phyloP scores from a whole-genome alignment of 2,797 vertebrate species.

The Gymnoscopelus braueri region DNA sequence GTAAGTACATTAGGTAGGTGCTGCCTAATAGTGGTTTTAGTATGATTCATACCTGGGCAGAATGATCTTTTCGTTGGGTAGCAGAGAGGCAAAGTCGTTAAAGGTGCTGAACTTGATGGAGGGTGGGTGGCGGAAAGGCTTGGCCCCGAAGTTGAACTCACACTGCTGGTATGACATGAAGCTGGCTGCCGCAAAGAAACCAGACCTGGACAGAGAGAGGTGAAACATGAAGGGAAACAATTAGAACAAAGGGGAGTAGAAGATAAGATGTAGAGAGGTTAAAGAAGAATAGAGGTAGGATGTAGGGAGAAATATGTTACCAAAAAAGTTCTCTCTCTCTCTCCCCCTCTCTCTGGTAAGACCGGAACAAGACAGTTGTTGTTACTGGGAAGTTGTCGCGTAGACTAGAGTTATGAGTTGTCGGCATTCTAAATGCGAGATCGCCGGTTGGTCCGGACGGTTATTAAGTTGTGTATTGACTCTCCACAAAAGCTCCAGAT shows the following conservation, averaged over 20 bases:
- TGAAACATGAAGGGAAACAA: not conserved
- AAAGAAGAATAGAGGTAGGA: not conserved
- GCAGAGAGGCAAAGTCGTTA: slow-evolving; percentile 95
- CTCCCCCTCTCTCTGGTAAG: too few species aligned
- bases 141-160: slow-evolving; percentile 99
- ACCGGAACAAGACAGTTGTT: too few species aligned
- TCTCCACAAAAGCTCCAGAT: too few species aligned
- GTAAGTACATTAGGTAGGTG: too few species aligned
- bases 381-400: too few species aligned
- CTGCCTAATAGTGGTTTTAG: too few species aligned
- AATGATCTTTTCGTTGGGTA: slow-evolving; percentile 96
- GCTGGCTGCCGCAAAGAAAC: slow-evolving; percentile 98
- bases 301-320: not conserved
- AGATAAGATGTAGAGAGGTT: not conserved
- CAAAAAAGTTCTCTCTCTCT: too few species aligned
- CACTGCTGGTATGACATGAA: slow-evolving; percentile 99
- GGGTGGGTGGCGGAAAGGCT: slow-evolving; percentile 95
- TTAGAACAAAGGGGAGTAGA: not conserved
- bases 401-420: too few species aligned
- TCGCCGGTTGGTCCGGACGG: too few species aligned
- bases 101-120: slow-evolving; percentile 97
- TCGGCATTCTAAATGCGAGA: too few species aligned
- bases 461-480: too few species aligned
- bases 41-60: slow-evolving; percentile 88
- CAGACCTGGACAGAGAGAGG: slow-evolving; percentile 83